Conservation (phyloP, 2,888 invertebrate genomes). For the Dolichomitus sp. region DNA sequence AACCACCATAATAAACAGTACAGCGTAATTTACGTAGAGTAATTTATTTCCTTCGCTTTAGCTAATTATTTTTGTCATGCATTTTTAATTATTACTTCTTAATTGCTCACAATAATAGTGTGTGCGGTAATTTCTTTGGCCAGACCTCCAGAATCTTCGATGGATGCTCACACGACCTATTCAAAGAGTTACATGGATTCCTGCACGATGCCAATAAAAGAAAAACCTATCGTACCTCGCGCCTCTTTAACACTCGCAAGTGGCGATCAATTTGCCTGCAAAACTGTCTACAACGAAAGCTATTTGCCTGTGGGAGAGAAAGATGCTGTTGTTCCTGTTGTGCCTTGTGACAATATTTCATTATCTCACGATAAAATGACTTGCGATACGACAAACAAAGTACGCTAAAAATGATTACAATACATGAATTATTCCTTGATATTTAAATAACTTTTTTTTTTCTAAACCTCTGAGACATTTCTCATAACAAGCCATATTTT, state of each 20-base stretch:
- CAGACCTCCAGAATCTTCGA: slow-evolving; percentile 77
- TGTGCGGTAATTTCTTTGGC: neutral
- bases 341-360: slow-evolving; percentile 76
- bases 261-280: slow-evolving; percentile 55
- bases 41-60: neutral
- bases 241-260: slow-evolving; percentile 44
- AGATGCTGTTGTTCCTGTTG: slow-evolving; percentile 72
- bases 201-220: slow-evolving; percentile 73
- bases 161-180: slow-evolving; percentile 83
- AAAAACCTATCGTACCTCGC: slow-evolving; percentile 63
- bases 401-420: slow-evolving; percentile 69
- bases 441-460: too few relatives aligned
- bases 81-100: slow-evolving; percentile 1
- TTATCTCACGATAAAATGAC: slow-evolving; percentile 78
- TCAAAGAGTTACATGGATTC: slow-evolving; percentile 80
- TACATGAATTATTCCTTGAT: too few relatives aligned
- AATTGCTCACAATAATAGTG: neutral
- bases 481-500: too few relatives aligned
- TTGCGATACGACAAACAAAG: slow-evolving; percentile 83
- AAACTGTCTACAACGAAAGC: slow-evolving; percentile 78
- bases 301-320: slow-evolving; percentile 72
- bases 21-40: neutral
- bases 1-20: too few relatives aligned
- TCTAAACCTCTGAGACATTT: too few relatives aligned
- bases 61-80: neutral